Evolutionary conservation across 1,140 invertebrate genomes (phyloP), one percentile per base, ranked within the genome.

Genomic region (Ruditapes philippinarum): DNA sequence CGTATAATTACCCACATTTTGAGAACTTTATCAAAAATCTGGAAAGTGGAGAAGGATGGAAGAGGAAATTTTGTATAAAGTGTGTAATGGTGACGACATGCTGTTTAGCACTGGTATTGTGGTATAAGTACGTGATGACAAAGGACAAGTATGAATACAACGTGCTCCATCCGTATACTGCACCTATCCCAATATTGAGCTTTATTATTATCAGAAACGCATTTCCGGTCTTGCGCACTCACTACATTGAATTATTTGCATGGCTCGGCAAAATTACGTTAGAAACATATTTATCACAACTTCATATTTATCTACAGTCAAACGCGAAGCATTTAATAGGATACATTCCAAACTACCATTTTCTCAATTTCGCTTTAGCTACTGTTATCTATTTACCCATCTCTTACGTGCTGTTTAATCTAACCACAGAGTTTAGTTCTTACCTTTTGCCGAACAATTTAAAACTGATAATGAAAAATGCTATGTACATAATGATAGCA

Each of bases 1-100:
- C 94, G 12, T 94, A 94, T 78, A 94, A 94, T 78, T 94, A 93
- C 70, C 93, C 94, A 3, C 88, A 93, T 82, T 94, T 92, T 79
- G 93, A 94, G 88, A 68, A 68, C 2, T 91, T 94, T n/a, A 86
- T 94, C 57, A 87, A 89, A 33, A 89, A 89, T 28, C 17, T 93
- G n/a, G 93, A 93, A 17, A 54, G 40, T 28, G 25, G 25, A 3
- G 68, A 84, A 17, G 87, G 88, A 19, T 0, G 17, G 1, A 12
- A 25, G 9, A 80, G 33, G 49, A 90, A 89, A 57, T 28, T 60
- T 31, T 33, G 22, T 9, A 51, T 91, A 1, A 91, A 92, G 38
- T 9, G 80, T 31, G 28, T 19, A 0, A 80, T 94, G 78, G 81
- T 86, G 0, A 36, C n/a, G 1, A 28, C n/a, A 0, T 51, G 86